These are phyloP conservation scores for Acanthurus lineatus DNA, from an alignment of 2,797 vertebrate species.

Conservation along the genomic window DNA sequence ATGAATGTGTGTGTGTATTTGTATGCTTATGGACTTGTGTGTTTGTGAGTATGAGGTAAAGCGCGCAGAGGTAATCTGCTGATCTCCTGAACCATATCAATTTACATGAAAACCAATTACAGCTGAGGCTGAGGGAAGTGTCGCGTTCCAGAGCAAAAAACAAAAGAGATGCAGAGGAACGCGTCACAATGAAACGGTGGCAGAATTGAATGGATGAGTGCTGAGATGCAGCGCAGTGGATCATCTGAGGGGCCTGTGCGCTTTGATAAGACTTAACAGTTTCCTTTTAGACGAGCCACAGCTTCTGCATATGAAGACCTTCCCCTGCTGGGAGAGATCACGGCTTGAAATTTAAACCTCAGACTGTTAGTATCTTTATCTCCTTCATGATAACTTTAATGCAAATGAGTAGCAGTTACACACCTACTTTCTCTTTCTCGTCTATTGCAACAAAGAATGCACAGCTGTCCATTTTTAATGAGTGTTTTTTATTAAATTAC, in stretches of 20 bases:
- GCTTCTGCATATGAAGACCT: constrained; percentile 22
- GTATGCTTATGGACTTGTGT: constrained; percentile 14
- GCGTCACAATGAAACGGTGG: constrained; percentile 38
- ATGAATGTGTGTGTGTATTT: constrained; percentile 20
- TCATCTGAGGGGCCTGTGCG: constrained; percentile 37
- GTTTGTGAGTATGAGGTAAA: constrained; percentile 38
- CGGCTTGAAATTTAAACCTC: constrained; percentile 30
- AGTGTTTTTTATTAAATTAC: not conserved
- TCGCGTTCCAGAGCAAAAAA: constrained; percentile 43
- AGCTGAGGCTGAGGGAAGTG: constrained; percentile 49
- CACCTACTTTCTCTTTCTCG: not conserved
- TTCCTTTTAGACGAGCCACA: constrained; percentile 52
- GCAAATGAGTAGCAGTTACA: constrained; percentile 6
- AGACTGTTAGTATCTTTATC: constrained; percentile 26
- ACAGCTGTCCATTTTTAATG: constrained; percentile 18
- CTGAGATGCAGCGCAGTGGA: constrained; percentile 34
- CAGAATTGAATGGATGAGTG: constrained; percentile 44
- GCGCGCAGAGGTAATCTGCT: constrained; percentile 56
- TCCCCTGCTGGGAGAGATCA: constrained; percentile 51
- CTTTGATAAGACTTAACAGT: constrained; percentile 64
- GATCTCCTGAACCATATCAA: constrained; percentile 77
- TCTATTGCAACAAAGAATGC: not conserved
- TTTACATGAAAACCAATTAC: constrained; percentile 84
- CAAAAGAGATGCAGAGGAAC: constrained; percentile 50
- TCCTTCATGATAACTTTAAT: constrained; percentile 20